phyloP scores from a whole-genome alignment of 2,888 invertebrate species.

The Ferdinandea cuprea region DNA sequence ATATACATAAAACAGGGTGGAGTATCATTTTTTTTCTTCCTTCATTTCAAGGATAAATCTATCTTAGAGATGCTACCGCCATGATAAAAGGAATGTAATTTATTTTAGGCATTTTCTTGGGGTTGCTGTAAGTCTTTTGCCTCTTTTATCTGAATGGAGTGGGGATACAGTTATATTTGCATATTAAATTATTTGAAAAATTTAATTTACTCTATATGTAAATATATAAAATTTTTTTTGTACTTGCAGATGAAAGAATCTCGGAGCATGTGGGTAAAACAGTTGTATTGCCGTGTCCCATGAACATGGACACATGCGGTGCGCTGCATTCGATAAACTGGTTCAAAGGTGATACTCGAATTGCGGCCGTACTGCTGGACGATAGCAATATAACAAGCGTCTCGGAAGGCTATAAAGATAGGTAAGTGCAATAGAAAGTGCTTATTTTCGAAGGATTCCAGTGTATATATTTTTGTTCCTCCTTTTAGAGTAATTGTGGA shows the following conservation, averaged over 20 bases:
- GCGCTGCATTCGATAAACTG: slow-evolving; percentile 91
- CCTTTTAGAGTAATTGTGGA: slow-evolving; percentile 78
- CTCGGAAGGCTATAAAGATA: slow-evolving; percentile 80
- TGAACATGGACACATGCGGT: slow-evolving; percentile 88
- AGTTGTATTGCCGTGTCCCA: slow-evolving; percentile 87
- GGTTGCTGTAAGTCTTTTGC: not conserved
- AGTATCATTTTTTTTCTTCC: slow-evolving; percentile 23
- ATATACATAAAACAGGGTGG: slow-evolving; percentile 1
- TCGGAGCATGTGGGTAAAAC: slow-evolving; percentile 82
- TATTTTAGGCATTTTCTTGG: slow-evolving; percentile 63
- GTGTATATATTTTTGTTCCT: not conserved
- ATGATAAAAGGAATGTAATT: slow-evolving; percentile 70
- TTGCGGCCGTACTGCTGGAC: slow-evolving; percentile 83
- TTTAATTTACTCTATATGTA: not conserved
- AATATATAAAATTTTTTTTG: slow-evolving; percentile 11
- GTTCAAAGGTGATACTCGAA: slow-evolving; percentile 86
- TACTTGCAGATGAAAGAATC: slow-evolving; percentile 80
- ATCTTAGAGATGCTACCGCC: slow-evolving; percentile 63
- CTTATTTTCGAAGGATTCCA: not conserved
- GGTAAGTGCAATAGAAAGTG: slow-evolving; percentile 79
- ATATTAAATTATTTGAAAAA: slow-evolving; percentile 17
- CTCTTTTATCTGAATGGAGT: slow-evolving; percentile 34
- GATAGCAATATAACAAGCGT: slow-evolving; percentile 82
- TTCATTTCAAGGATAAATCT: slow-evolving; percentile 62
- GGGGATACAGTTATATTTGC: too few species aligned